These are phyloP conservation scores for Drosophila yakuba DNA, from an alignment of 1,140 invertebrate species.

Conservation along the genomic window DNA sequence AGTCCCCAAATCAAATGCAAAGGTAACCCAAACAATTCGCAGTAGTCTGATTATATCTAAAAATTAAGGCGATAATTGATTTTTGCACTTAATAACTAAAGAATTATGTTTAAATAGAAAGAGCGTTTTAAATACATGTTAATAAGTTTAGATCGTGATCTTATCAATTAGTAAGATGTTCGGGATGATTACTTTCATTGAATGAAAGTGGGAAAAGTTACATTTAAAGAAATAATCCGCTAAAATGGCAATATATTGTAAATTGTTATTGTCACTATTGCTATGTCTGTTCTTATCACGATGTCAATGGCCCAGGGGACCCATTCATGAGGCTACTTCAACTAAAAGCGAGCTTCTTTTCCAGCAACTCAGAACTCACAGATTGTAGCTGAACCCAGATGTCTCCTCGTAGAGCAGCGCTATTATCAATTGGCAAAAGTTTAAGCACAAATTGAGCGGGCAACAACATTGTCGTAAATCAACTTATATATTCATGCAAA, in stretches of 20 bases:
- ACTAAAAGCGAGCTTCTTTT: constrained; percentile 6
- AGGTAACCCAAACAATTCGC: too few species aligned
- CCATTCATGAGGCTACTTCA: constrained; percentile 11
- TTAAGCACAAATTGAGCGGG: constrained; percentile 56
- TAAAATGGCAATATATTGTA: background rate
- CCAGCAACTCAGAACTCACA: background rate
- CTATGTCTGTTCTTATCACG: constrained; percentile 13
- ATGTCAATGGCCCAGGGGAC: constrained; percentile 31
- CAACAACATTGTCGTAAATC: constrained; percentile 51
- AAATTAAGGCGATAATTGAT: too few species aligned
- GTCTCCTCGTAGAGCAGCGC: constrained; percentile 9
- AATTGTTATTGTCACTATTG: background rate
- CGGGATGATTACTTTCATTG: too few species aligned
- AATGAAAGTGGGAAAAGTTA: too few species aligned
- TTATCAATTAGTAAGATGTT: too few species aligned
- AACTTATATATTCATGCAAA: constrained; percentile 50
- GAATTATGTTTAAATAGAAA: too few species aligned
- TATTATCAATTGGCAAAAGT: constrained; percentile 60
- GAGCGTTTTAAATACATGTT: too few species aligned
- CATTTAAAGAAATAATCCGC: too few species aligned
- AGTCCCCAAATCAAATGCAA: too few species aligned
- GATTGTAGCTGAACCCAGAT: constrained; percentile 18
- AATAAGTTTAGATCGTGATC: too few species aligned
- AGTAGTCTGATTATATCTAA: too few species aligned
- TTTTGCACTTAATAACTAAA: too few species aligned